Conservation (phyloP, 1,140 invertebrate genomes). For the Ips typographus region DNA sequence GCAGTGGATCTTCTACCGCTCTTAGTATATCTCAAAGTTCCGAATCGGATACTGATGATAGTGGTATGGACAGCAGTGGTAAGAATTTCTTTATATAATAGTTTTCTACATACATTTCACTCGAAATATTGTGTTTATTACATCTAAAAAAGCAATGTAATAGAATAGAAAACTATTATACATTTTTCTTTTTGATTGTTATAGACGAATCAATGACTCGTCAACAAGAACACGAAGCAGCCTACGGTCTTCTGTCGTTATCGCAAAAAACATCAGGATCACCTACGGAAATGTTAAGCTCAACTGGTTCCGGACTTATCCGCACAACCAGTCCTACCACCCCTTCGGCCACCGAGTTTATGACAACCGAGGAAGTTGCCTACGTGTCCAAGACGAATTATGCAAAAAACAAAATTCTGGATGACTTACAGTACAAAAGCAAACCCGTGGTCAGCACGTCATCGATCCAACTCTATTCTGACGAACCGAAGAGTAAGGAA, state of each 20-base stretch:
- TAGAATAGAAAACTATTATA: constrained; percentile 5
- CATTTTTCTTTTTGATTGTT: constrained; percentile 10
- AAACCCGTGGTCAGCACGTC: neutral
- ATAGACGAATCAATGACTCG: constrained; percentile 53
- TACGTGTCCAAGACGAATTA: constrained; percentile 49
- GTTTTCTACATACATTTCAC: neutral
- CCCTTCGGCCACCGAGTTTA: constrained; percentile 36
- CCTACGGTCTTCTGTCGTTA: constrained; percentile 79
- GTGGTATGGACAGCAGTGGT: constrained; percentile 71
- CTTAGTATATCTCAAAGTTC: constrained; percentile 57
- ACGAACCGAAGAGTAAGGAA: constrained; percentile 4
- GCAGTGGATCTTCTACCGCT: constrained; percentile 66
- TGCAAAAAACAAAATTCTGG: constrained; percentile 50
- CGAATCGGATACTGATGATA: constrained; percentile 66
- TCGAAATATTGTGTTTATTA: too few species aligned
- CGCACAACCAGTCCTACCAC: neutral
- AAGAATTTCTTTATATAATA: constrained; percentile 41
- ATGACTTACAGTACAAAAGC: constrained; percentile 38
- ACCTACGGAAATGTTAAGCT: constrained; percentile 17
- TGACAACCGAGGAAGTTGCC: constrained; percentile 53
- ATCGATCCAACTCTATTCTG: neutral
- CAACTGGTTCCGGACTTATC: constrained; percentile 7
- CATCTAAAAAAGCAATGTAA: neutral
- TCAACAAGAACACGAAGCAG: constrained; percentile 82
- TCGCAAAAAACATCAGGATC: constrained; percentile 56